These are phyloP conservation scores for Willisornis vidua DNA, from an alignment of 2,113 vertebrate genomes.

Conservation along the genomic window DNA sequence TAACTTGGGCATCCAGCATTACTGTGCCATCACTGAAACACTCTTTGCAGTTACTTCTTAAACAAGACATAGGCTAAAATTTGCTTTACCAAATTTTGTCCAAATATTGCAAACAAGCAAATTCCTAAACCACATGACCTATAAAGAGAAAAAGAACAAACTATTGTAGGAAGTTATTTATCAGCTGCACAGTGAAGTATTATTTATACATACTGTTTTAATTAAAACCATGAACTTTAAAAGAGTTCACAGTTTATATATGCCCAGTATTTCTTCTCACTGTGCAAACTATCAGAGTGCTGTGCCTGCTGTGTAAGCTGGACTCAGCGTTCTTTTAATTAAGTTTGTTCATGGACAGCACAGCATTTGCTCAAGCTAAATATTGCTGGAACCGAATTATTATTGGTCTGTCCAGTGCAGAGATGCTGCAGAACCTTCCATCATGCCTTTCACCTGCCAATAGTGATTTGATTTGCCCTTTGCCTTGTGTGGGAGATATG, in stretches of 20 bases:
- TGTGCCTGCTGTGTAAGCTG: slow-evolving; percentile 3
- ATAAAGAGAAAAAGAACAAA: background rate
- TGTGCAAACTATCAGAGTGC: slow-evolving; percentile 11
- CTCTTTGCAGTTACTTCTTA: background rate
- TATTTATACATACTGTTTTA: slow-evolving; percentile 21
- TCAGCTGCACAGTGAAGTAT: background rate
- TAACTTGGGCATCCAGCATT: background rate
- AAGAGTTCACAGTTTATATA: slow-evolving; percentile 13
- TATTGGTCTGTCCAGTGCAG: background rate
- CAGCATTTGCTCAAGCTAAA: slow-evolving; percentile 50
- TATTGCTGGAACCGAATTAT: background rate
- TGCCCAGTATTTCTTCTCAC: background rate
- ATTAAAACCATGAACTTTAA: slow-evolving; percentile 54
- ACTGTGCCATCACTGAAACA: background rate
- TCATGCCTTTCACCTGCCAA: slow-evolving; percentile 12
- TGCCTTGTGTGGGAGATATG: background rate
- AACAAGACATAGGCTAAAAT: background rate
- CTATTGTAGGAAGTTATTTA: background rate
- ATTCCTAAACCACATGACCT: background rate
- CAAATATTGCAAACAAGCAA: background rate
- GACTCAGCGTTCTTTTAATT: slow-evolving; percentile 57
- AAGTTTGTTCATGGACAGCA: slow-evolving; percentile 32
- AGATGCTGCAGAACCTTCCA: slow-evolving; percentile 19
- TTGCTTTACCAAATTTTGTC: background rate
- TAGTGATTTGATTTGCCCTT: slow-evolving; percentile 40